Base-by-base conservation (phyloP, 2,113 vertebrate species). In the Sinocyclocheilus grahami region DNA sequence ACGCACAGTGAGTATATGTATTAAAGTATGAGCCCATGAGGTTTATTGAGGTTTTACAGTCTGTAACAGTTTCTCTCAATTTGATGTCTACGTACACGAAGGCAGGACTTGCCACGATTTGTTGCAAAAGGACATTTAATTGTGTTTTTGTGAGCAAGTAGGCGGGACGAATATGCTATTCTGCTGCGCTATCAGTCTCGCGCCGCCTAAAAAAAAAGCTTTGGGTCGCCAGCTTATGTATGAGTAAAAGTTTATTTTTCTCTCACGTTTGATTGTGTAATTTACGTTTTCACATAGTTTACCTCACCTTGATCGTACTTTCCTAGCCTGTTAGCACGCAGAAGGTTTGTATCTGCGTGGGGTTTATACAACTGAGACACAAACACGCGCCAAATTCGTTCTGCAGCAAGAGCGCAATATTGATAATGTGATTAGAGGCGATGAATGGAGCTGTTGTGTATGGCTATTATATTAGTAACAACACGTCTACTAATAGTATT, bases 341-440 rank as follows among this genome's bases (percentile, higher is more conserved):
- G 22, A 3, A 22, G 46, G 24, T 20, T 11, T 48, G 16, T 46
- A 5, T 80, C 3, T 62, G 30, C 30, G 2, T 33, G 8, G 2
- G 18, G 10, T 1, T n/a, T n/a, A 42, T 13, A 42, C 33, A 24
- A n/a, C 6, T 63, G 69, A 6, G 60, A 11, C 48, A 85, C 74
- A 51, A 65, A 86, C 81, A 86, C 81, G 87, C 87, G 87, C 87
- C 87, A 88, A 88, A 48, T 86, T 79, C 72, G 77, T 88, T 84
- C 3, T 48, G 74, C 74, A 76, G 24, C 13, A 42, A 46, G 12
- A 9, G 58, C 60, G 6, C 20, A 13, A 37, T 16, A n/a, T 42
- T 8, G n/a, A 24, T 51, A 6, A 27, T 77, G 78, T 77, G 69
- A 72, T 69, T 27, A 4, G 4, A 65, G 58, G 14, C 51, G 39